A percentile compares a stretch with the other conserved stretches of the same genome.
phyloP scores from a whole-genome alignment of 2,888 invertebrate genomes.

The Tanypteryx hageni region DNA sequence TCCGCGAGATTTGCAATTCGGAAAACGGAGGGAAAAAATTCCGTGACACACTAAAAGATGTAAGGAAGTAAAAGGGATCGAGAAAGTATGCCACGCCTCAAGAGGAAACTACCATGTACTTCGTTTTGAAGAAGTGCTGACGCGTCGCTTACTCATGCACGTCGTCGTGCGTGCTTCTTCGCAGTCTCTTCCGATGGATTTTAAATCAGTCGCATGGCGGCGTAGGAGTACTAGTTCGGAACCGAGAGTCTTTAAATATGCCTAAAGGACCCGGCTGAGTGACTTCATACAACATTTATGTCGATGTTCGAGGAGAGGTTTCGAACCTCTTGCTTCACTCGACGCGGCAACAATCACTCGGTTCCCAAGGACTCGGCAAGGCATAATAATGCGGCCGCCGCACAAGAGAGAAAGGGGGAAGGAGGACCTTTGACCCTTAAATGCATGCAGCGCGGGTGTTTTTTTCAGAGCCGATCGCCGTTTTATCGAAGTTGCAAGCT shows the following conservation, averaged over 20 bases:
- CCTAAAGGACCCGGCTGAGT: constrained; percentile 43
- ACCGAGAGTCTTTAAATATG: constrained; percentile 2
- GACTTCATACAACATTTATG: constrained; percentile 37
- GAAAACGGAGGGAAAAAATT: no score
- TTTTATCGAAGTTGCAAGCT: neutral
- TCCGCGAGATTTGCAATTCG: no score
- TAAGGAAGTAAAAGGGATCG: no score
- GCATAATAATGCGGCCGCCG: neutral
- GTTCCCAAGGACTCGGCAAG: constrained; percentile 40
- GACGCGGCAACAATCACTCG: constrained; percentile 5
- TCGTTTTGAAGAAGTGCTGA: no score
- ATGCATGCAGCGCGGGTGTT: neutral
- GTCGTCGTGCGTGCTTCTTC: no score
- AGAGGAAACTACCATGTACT: no score
- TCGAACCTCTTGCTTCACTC: neutral
- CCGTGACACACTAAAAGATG: no score
- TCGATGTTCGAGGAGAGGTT: neutral
- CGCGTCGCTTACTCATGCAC: no score
- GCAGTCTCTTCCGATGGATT: neutral
- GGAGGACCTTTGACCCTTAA: constrained; percentile 41
- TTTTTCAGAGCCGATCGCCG: neutral
- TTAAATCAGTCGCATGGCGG: neutral
- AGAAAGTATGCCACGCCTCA: no score
- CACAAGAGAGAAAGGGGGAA: constrained; percentile 2
- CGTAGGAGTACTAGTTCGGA: neutral